Percentiles rank a stretch among this genome's conserved stretches.
Evolutionary conservation across 2,888 invertebrate species (phyloP).

Genomic region (Ryuthela nishihirai): DNA sequence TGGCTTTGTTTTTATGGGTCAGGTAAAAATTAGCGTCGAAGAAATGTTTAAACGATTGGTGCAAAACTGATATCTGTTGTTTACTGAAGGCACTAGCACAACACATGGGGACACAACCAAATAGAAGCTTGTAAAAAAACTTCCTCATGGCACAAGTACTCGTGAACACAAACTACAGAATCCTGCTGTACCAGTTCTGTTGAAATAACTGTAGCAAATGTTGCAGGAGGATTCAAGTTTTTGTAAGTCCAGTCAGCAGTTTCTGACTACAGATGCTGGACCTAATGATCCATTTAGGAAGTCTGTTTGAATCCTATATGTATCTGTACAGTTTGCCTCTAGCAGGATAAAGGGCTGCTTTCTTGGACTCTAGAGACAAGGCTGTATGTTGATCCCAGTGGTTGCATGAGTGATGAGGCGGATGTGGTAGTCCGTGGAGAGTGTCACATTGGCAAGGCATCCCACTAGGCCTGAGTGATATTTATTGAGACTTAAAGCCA

Average conservation of each 20-base stretch:
- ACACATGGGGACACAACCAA: slow-evolving; percentile 38
- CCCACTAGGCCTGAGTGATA: slow-evolving; percentile 73
- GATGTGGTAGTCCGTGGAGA: slow-evolving; percentile 74
- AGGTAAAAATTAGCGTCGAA: too few species aligned
- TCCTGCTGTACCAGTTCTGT: slow-evolving; percentile 30
- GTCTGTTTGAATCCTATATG: slow-evolving; percentile 19
- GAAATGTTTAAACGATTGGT: slow-evolving; percentile 16
- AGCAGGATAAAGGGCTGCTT: slow-evolving; percentile 24
- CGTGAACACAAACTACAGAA: slow-evolving; percentile 37
- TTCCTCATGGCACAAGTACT: slow-evolving; percentile 38
- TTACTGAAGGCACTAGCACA: slow-evolving; percentile 40
- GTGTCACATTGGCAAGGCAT: slow-evolving; percentile 75
- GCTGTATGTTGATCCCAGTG: slow-evolving; percentile 56
- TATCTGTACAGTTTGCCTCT: slow-evolving; percentile 32
- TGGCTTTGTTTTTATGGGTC: not conserved
- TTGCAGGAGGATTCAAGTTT: slow-evolving; percentile 1
- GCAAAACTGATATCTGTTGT: slow-evolving; percentile 38
- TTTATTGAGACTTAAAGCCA: slow-evolving; percentile 57
- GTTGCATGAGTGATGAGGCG: slow-evolving; percentile 60
- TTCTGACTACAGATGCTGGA: slow-evolving; percentile 34
- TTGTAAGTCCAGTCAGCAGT: slow-evolving; percentile 8
- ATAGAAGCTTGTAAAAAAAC: slow-evolving; percentile 37
- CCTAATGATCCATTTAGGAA: slow-evolving; percentile 39
- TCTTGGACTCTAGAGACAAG: slow-evolving; percentile 45
- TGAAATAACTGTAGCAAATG: slow-evolving; percentile 20